A percentile compares a stretch with the other conserved stretches of the same genome.
These are phyloP conservation scores for Holcopasites calliopsidis DNA, from an alignment of 1,140 invertebrate species.

Conservation along the genomic window DNA sequence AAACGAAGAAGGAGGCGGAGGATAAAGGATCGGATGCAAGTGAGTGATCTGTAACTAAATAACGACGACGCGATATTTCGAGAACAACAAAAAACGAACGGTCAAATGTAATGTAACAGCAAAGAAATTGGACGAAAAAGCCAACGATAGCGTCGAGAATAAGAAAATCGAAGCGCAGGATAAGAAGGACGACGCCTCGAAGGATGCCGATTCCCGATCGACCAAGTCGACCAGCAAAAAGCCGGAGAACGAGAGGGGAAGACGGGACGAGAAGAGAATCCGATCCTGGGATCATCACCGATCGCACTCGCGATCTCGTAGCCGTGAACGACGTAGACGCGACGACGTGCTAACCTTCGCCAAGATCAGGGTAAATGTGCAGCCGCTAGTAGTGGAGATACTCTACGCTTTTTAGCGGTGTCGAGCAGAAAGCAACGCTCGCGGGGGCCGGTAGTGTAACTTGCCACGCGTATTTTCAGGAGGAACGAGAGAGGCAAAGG, in stretches of 20 bases:
- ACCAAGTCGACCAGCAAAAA: conserved; percentile 77
- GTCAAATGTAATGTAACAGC: conserved; percentile 41
- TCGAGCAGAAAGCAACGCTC: no score
- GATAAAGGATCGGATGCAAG: conserved; percentile 67
- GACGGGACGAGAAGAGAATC: conserved; percentile 73
- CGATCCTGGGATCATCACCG: conserved; percentile 75
- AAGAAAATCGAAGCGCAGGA: conserved; percentile 68
- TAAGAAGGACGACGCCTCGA: conserved; percentile 71
- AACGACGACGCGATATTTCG: neutral
- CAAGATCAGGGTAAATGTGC: conserved; percentile 82
- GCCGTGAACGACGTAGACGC: conserved; percentile 73
- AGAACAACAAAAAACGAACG: neutral
- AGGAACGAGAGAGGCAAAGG: conserved; percentile 89
- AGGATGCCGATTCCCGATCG: conserved; percentile 75
- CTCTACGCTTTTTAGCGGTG: no score
- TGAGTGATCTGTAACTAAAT: conserved; percentile 44
- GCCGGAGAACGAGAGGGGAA: conserved; percentile 73
- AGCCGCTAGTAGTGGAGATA: no score
- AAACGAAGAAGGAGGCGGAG: conserved; percentile 71
- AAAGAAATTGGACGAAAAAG: conserved; percentile 72
- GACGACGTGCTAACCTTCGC: conserved; percentile 83
- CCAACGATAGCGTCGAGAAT: conserved; percentile 56
- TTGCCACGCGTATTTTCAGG: conserved; percentile 70
- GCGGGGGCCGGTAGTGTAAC: neutral
- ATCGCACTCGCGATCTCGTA: conserved; percentile 72